These are phyloP conservation scores for Hipposideros armiger DNA, from an alignment of 2,113 vertebrate species.

Conservation along the genomic window DNA sequence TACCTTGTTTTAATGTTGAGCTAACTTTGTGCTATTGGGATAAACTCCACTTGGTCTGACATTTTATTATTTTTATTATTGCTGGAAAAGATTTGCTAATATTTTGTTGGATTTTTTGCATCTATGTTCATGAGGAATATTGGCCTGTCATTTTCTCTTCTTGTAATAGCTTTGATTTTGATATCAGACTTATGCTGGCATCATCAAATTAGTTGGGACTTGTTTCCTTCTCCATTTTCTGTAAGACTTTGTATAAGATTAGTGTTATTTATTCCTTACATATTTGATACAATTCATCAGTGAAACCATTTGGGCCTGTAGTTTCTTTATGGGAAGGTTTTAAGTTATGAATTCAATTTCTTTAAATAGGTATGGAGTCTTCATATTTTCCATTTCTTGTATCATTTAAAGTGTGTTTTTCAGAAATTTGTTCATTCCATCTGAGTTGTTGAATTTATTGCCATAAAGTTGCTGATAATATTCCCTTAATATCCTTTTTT, in stretches of 20 bases:
- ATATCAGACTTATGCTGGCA: neutral
- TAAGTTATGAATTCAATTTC: constrained; percentile 61
- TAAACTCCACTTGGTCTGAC: constrained; percentile 34
- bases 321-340: constrained; percentile 46
- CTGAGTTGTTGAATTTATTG: constrained; percentile 39
- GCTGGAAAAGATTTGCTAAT: constrained; percentile 4
- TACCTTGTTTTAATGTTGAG: constrained; percentile 32
- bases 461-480: constrained; percentile 15
- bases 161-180: constrained; percentile 55
- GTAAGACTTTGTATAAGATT: constrained; percentile 13
- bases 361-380: neutral
- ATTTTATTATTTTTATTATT: constrained; percentile 39
- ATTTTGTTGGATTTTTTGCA: constrained; percentile 43
- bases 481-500: constrained; percentile 4
- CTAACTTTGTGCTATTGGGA: constrained; percentile 34
- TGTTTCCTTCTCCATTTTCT: neutral
- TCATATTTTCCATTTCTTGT: constrained; percentile 48
- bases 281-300: constrained; percentile 32
- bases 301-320: constrained; percentile 22
- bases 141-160: constrained; percentile 18
- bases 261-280: neutral
- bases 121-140: neutral
- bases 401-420: constrained; percentile 52
- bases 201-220: constrained; percentile 28
- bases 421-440: constrained; percentile 27